phyloP scores from a whole-genome alignment of 2,888 invertebrate genomes.

The Prosopocoilus inquinatus region DNA sequence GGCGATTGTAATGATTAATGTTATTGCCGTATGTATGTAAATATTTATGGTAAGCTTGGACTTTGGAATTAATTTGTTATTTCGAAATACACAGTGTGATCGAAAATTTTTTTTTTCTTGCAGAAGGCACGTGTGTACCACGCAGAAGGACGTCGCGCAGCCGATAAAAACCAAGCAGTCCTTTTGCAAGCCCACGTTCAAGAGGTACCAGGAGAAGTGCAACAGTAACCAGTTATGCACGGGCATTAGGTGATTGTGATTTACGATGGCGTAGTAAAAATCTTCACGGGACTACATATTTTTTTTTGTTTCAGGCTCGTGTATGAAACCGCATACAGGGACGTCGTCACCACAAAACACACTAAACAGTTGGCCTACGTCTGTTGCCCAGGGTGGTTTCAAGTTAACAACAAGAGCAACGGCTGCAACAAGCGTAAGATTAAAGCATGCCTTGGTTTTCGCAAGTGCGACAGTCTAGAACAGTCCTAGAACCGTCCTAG shows the following conservation, averaged over 20 bases:
- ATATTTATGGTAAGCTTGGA: too few species aligned
- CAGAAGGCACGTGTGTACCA: slow-evolving; percentile 57
- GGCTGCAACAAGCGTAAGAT: slow-evolving; percentile 64
- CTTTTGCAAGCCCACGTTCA: slow-evolving; percentile 55
- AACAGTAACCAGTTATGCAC: slow-evolving; percentile 55
- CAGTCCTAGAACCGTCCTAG: too few species aligned
- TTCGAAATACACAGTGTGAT: background rate
- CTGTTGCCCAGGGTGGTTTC: slow-evolving; percentile 65
- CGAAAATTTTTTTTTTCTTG: slow-evolving; percentile 27
- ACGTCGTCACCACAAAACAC: slow-evolving; percentile 49
- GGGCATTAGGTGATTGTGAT: slow-evolving; percentile 50
- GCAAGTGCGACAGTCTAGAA: too few species aligned
- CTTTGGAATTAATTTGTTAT: too few species aligned
- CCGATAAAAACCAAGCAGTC: slow-evolving; percentile 55
- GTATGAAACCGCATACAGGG: slow-evolving; percentile 56
- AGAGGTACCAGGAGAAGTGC: slow-evolving; percentile 54
- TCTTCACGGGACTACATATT: background rate
- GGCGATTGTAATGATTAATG: too few species aligned
- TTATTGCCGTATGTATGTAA: too few species aligned
- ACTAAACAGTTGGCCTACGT: slow-evolving; percentile 53
- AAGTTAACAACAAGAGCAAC: slow-evolving; percentile 54
- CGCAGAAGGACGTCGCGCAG: slow-evolving; percentile 52
- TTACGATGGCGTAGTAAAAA: slow-evolving; percentile 7
- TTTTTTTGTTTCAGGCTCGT: slow-evolving; percentile 47
- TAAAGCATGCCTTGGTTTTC: too few species aligned